phyloP scores from a whole-genome alignment of 1,140 invertebrate genomes.

The Drosophila subpulchrella region DNA sequence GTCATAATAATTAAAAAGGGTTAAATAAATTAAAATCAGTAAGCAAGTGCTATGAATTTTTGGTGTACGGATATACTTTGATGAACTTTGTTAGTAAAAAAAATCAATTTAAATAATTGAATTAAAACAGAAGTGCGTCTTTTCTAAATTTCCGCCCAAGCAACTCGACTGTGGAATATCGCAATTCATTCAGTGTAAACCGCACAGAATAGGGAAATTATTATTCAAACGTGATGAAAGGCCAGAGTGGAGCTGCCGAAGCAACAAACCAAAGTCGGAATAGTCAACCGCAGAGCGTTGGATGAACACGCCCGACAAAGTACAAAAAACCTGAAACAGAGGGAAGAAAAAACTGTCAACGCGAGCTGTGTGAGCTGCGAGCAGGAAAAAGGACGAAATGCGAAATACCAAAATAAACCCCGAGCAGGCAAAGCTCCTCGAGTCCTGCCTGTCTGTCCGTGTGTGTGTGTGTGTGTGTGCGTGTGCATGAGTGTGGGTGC shows the following conservation, averaged over 20 bases:
- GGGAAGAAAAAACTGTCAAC: slow-evolving; percentile 9
- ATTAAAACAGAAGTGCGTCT: background rate
- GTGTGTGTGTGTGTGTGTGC: slow-evolving; percentile 2
- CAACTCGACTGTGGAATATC: slow-evolving; percentile 5
- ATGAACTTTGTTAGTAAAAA: too few relatives aligned
- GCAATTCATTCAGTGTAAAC: slow-evolving; percentile 32
- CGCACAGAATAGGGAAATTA: slow-evolving; percentile 23
- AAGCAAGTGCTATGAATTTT: too few relatives aligned
- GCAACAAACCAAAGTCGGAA: slow-evolving; percentile 31
- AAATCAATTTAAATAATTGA: slow-evolving; percentile 2
- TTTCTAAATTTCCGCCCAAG: background rate
- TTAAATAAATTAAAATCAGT: too few relatives aligned
- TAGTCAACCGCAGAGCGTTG: slow-evolving; percentile 64
- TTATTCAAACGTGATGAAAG: slow-evolving; percentile 23
- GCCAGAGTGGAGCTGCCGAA: slow-evolving; percentile 11
- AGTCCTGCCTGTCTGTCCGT: slow-evolving; percentile 5
- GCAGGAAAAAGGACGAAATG: slow-evolving; percentile 36
- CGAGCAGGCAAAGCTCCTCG: slow-evolving; percentile 33
- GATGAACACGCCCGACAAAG: slow-evolving; percentile 9
- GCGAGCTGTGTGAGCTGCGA: slow-evolving; percentile 20
- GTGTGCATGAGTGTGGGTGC: slow-evolving; percentile 17
- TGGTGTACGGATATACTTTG: too few relatives aligned
- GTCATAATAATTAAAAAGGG: too few relatives aligned
- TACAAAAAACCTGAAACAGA: background rate
- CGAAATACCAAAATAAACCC: slow-evolving; percentile 73